Evolutionary conservation across 2,113 vertebrate species (phyloP).

Genomic region (Sakesphorus luctuosus): DNA sequence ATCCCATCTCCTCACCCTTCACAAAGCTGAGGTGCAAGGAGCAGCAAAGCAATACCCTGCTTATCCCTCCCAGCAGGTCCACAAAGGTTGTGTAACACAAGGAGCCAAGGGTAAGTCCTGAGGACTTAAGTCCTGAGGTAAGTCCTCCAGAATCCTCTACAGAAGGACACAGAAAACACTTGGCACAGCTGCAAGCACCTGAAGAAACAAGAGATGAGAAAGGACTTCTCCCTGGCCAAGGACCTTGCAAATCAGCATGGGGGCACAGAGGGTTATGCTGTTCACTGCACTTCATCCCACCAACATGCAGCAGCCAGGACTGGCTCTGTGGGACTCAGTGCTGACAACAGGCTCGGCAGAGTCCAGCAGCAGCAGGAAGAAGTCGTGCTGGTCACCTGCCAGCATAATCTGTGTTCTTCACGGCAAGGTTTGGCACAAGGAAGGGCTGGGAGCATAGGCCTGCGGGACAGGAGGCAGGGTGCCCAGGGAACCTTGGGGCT

Average conservation of each 20-base stretch:
- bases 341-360: neutral
- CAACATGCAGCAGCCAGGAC: neutral
- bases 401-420: neutral
- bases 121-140: neutral
- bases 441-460: neutral
- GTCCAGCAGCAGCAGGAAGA: neutral
- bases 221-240: neutral
- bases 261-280: neutral
- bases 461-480: neutral
- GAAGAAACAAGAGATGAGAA: neutral
- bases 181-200: neutral
- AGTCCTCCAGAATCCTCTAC: neutral
- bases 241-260: neutral
- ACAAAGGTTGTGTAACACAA: neutral
- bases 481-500: neutral
- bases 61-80: neutral
- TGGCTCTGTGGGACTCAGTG: accelerated
- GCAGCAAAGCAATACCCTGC: neutral
- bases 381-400: neutral
- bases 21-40: neutral
- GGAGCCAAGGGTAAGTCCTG: neutral
- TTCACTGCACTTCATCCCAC: neutral
- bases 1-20: neutral
- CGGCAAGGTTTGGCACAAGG: neutral
- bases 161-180: neutral